Evolutionary conservation across 2,797 vertebrate genomes (phyloP).

Genomic region (Sciaenops ocellatus): DNA sequence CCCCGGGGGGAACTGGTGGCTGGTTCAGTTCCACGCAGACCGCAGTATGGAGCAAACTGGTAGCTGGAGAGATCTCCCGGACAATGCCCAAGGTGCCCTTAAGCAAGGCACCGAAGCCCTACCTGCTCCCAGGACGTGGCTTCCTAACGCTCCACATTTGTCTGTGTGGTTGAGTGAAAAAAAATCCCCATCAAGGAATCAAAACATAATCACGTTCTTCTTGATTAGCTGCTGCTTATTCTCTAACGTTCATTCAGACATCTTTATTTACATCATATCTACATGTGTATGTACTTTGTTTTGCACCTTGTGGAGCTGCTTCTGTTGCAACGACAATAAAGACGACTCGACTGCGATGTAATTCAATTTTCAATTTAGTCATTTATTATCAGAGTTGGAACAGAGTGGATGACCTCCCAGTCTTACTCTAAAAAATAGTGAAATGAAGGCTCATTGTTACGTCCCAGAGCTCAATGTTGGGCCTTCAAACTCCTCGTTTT

Average conservation of each 20-base stretch:
- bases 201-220: too few species aligned
- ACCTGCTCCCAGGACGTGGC: too few species aligned
- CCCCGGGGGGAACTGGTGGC: too few species aligned
- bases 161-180: too few species aligned
- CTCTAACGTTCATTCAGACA: background rate
- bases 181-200: too few species aligned
- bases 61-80: too few species aligned
- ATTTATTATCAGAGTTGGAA: background rate
- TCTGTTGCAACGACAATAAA: background rate
- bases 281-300: background rate
- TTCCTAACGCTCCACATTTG: too few species aligned
- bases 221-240: background rate
- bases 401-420: background rate
- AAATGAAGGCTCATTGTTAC: background rate
- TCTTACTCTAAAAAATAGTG: background rate
- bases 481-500: background rate
- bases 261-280: background rate
- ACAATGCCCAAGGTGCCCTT: too few species aligned
- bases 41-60: too few species aligned
- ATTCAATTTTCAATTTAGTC: too few species aligned
- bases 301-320: background rate
- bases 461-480: background rate
- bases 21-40: too few species aligned
- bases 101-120: too few species aligned
- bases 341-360: background rate